phyloP scores from a whole-genome alignment of 1,140 invertebrate genomes.

The Idris sp. region DNA sequence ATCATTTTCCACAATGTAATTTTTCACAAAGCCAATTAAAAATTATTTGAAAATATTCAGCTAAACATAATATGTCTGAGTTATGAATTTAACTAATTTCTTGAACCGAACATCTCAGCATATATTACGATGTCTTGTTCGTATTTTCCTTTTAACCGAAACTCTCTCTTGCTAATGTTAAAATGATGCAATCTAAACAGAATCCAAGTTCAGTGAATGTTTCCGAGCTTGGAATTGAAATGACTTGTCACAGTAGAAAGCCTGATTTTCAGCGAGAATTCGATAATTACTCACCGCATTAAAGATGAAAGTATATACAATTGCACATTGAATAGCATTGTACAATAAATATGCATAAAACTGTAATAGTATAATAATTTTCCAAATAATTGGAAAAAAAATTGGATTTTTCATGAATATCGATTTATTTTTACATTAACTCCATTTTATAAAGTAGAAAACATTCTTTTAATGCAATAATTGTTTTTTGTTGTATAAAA shows the following conservation, averaged over 20 bases:
- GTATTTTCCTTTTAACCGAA: conserved; percentile 53
- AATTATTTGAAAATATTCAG: background rate
- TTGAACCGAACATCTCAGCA: conserved; percentile 34
- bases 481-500: no score
- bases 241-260: conserved; percentile 53
- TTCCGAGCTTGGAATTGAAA: conserved; percentile 53
- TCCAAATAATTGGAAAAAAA: no score
- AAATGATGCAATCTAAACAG: conserved; percentile 61
- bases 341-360: conserved; percentile 4
- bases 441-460: no score
- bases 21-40: no score
- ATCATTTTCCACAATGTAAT: no score
- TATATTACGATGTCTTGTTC: conserved; percentile 46
- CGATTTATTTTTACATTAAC: no score
- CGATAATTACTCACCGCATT: conserved; percentile 49
- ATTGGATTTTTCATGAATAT: no score
- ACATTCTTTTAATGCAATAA: no score
- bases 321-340: conserved; percentile 1
- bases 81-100: conserved; percentile 34
- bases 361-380: background rate
- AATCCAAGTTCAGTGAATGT: conserved; percentile 59
- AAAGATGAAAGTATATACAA: conserved; percentile 12
- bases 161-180: conserved; percentile 39
- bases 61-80: conserved; percentile 12
- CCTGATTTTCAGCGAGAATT: conserved; percentile 47